Evolutionary conservation across 2,797 vertebrate genomes (phyloP), one percentile per base, ranked within the genome.

Genomic region (Hafferia zeledoni): DNA sequence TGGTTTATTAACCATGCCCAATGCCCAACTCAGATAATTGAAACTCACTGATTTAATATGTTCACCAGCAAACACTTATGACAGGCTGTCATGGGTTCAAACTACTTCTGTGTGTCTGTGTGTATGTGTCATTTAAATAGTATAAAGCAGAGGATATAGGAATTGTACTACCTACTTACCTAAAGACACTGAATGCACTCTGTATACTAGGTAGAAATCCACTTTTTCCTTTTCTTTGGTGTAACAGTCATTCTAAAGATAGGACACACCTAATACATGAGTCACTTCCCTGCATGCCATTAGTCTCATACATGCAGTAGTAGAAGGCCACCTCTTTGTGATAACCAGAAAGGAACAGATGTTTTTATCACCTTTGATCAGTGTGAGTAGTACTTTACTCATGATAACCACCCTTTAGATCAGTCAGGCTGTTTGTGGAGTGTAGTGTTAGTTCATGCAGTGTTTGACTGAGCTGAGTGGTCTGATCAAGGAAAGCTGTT

Each of bases 361-460:
- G 81, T 35, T 85, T 88, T 74, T 75, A 46, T 71, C 50, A 27
- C 50, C 46, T 75, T 83, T 59, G 30, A 31, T 91, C 61, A 10
- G 30, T 41, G 23, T 95, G 91, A 93, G 65, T 78, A 76, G 69
- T 68, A 37, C 47, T 60, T 95, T 92, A 92, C 71, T 95, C 88
- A 89, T 55, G 60, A 17, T 71, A 87, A 65, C 57, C 64, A 61
- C 68, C 50, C 57, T 89, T 84, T 50, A 28, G 31, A 85, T 83
- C 87, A 81, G 17, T 50, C 61, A 64, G 47, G 65, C 84, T 89
- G 18, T 75, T 92, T 93, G 46, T 84, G 82, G 50, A 83, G 43
- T 22, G 10, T 27, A 57, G 28, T 76, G 13, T 75, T 72, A 83
- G 33, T 50, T 90, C 44, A 77, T 83, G 61, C 24, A 56, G 31